Conservation (phyloP, 2,113 vertebrate species). For the Sceloporus tristichus region DNA sequence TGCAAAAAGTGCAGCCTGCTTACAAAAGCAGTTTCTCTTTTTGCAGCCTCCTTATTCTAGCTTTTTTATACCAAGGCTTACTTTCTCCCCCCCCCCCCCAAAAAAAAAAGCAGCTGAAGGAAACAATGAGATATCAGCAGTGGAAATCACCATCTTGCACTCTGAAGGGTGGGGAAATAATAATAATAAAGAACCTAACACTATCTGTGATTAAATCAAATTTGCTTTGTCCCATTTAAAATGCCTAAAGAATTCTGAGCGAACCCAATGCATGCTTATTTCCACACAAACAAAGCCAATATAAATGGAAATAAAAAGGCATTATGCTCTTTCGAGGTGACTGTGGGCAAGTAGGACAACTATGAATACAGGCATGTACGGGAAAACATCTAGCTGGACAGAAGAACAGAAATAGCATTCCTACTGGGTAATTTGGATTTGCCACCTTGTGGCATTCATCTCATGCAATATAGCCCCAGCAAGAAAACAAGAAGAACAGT, state of each 20-base stretch:
- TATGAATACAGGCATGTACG: background rate
- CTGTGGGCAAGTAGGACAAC: background rate
- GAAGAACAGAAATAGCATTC: background rate
- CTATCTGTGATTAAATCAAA: conserved; percentile 56
- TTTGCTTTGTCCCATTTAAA: conserved; percentile 65
- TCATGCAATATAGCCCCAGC: background rate
- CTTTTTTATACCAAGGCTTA: conserved; percentile 39
- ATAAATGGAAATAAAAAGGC: conserved; percentile 62
- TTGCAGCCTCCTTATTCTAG: conserved; percentile 9
- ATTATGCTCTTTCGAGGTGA: conserved; percentile 35
- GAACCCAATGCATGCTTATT: conserved; percentile 55
- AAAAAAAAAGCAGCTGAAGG: conserved; percentile 30
- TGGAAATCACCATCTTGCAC: conserved; percentile 56
- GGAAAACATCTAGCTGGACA: background rate
- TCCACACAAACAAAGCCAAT: conserved; percentile 37
- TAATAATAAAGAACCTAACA: conserved; percentile 35
- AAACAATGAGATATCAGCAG: conserved; percentile 41
- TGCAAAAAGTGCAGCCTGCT: conserved; percentile 18
- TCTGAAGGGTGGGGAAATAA: conserved; percentile 38
- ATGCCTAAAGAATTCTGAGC: conserved; percentile 47
- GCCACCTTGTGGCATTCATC: conserved; percentile 8
- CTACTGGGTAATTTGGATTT: background rate
- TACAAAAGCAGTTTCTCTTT: background rate
- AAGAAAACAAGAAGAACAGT: conserved; percentile 15
- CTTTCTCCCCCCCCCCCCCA: background rate